Conservation (phyloP, 2,797 vertebrate genomes). For the Neostethus bicornis region DNA sequence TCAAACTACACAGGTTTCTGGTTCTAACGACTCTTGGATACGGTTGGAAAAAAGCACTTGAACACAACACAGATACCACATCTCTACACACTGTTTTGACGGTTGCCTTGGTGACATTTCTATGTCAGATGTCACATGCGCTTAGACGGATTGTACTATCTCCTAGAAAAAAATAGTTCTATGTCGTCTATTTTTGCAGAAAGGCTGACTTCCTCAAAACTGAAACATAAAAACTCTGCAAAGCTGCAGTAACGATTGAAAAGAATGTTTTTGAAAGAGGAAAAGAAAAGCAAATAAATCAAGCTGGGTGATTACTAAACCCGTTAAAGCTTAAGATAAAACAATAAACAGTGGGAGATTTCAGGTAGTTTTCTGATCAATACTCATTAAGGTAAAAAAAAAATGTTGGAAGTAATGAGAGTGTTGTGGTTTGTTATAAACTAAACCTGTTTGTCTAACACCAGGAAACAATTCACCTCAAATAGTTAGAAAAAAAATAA, state of each 20-base stretch:
- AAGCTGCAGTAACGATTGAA: background rate
- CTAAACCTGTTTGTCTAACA: too few species aligned
- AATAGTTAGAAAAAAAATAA: background rate
- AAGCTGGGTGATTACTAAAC: background rate
- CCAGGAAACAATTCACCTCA: too few species aligned
- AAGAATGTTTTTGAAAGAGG: slow-evolving; percentile 2
- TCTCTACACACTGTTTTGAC: background rate
- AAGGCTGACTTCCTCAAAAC: background rate
- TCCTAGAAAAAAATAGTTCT: background rate
- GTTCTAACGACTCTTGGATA: too few species aligned
- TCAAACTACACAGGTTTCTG: background rate
- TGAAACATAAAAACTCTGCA: background rate
- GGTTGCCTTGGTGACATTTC: background rate
- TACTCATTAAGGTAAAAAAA: background rate
- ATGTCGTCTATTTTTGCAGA: background rate
- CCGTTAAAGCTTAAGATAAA: slow-evolving; percentile 3
- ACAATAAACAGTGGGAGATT: background rate
- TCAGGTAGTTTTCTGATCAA: background rate
- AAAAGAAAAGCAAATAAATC: background rate
- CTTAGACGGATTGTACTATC: background rate
- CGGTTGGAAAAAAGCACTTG: background rate
- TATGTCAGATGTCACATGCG: background rate
- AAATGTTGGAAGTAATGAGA: too few species aligned
- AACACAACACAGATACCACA: background rate
- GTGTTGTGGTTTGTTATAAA: too few species aligned